phyloP scores from a whole-genome alignment of 1,140 invertebrate species.

The Antheraea pernyi region DNA sequence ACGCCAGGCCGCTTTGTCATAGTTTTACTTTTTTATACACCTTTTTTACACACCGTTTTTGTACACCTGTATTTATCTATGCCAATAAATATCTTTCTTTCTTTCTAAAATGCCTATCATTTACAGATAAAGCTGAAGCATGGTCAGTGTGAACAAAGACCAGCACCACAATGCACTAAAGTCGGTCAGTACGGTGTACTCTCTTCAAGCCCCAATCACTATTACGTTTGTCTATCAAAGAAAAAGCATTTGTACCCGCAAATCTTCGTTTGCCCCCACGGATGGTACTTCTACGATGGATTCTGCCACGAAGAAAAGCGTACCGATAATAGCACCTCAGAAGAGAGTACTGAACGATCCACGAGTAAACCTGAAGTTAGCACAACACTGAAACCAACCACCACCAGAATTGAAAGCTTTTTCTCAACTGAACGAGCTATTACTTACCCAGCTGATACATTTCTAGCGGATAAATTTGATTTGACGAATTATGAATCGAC shows the following conservation, averaged over 20 bases:
- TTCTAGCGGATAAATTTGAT: slow-evolving; percentile 68
- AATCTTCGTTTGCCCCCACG: slow-evolving; percentile 68
- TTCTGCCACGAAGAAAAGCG: slow-evolving; percentile 50
- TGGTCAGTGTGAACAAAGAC: slow-evolving; percentile 54
- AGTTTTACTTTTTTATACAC: too few relatives aligned
- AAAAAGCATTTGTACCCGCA: slow-evolving; percentile 47
- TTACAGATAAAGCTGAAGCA: slow-evolving; percentile 55
- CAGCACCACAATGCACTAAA: slow-evolving; percentile 46
- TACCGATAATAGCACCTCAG: background rate
- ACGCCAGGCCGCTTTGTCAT: too few relatives aligned
- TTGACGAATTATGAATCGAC: slow-evolving; percentile 52
- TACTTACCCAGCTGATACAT: slow-evolving; percentile 52
- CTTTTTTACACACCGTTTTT: too few relatives aligned
- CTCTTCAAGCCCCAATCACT: slow-evolving; percentile 50
- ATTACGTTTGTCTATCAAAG: slow-evolving; percentile 59
- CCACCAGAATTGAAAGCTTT: slow-evolving; percentile 41
- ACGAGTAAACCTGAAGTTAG: slow-evolving; percentile 13
- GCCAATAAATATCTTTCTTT: too few relatives aligned
- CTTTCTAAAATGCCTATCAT: background rate
- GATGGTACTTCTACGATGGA: slow-evolving; percentile 56
- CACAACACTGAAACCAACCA: slow-evolving; percentile 17
- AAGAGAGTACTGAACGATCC: slow-evolving; percentile 11
- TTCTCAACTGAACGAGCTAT: slow-evolving; percentile 57
- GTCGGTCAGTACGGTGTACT: slow-evolving; percentile 51
- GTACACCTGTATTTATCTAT: too few relatives aligned